Evolutionary conservation across 2,113 vertebrate species (phyloP).

Genomic region (Salvelinus sp.): DNA sequence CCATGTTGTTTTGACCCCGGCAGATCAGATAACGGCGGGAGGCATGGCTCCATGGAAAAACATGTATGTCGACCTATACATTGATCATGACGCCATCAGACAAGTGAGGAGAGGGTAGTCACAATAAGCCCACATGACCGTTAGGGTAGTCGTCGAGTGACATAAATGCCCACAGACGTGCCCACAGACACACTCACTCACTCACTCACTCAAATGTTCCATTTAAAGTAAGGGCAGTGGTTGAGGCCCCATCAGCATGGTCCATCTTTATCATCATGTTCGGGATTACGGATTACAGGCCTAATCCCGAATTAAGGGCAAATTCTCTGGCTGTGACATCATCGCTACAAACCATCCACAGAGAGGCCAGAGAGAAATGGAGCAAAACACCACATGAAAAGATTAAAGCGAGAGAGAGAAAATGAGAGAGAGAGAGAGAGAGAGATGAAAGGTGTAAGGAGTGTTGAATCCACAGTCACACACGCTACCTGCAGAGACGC

Average conservation of each 20-base stretch:
- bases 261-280: no score
- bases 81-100: constrained; percentile 50
- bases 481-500: constrained; percentile 91
- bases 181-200: no score
- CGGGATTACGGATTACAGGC: no score
- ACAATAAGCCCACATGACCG: background rate
- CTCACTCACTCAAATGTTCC: no score
- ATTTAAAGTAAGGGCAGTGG: no score
- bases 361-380: background rate
- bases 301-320: constrained; percentile 3
- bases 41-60: constrained; percentile 49
- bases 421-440: background rate
- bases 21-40: constrained; percentile 51
- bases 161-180: no score
- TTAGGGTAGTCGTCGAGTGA: no score
- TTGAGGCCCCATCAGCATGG: no score
- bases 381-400: background rate
- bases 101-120: constrained; percentile 30
- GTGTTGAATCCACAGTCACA: background rate
- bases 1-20: constrained; percentile 58
- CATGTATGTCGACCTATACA: constrained; percentile 62
- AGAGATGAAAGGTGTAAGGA: background rate
- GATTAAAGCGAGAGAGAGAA: background rate
- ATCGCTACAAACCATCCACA: background rate
- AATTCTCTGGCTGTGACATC: background rate